Conservation (phyloP, 2,888 invertebrate species). For the Matsumyia berberina region DNA sequence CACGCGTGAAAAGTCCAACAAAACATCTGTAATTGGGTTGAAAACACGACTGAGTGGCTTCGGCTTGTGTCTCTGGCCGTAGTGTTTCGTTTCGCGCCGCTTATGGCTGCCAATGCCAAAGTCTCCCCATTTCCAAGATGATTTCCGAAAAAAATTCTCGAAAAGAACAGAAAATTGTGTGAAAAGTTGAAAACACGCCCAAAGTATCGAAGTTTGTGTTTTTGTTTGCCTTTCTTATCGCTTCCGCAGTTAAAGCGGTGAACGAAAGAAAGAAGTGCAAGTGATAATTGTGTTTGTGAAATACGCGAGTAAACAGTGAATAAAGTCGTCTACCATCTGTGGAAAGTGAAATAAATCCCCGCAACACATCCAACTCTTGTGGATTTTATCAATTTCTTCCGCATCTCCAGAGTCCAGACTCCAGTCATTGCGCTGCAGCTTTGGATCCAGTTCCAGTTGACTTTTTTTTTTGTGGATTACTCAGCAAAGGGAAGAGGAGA, state of each 20-base stretch:
- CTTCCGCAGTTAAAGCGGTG: not conserved
- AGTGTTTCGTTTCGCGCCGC: slow-evolving; percentile 39
- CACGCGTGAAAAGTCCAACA: slow-evolving; percentile 43
- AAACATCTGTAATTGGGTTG: slow-evolving; percentile 61
- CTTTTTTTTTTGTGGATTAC: slow-evolving; percentile 40
- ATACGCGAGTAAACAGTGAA: not conserved
- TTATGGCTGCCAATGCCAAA: slow-evolving; percentile 53
- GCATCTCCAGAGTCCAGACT: not conserved
- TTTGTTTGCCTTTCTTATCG: slow-evolving; percentile 46
- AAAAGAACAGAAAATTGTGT: slow-evolving; percentile 12
- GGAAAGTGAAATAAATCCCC: not conserved
- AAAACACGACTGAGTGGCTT: slow-evolving; percentile 25
- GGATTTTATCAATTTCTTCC: slow-evolving; percentile 4
- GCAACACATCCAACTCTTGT: slow-evolving; percentile 3
- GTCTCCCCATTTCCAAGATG: not conserved
- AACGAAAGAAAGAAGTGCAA: slow-evolving; percentile 58
- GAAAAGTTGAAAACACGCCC: slow-evolving; percentile 57
- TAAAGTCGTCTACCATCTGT: not conserved
- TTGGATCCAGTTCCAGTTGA: slow-evolving; percentile 3
- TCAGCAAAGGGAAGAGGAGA: slow-evolving; percentile 21
- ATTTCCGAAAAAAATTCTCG: slow-evolving; percentile 2
- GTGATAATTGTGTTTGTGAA: slow-evolving; percentile 23
- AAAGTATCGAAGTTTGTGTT: slow-evolving; percentile 15
- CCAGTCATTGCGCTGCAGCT: slow-evolving; percentile 1
- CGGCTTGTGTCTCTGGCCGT: slow-evolving; percentile 5